A percentile compares a stretch with the other conserved stretches of the same genome.
Conservation (phyloP, 2,113 vertebrate species). For the Cyprinodon tularosa region DNA sequence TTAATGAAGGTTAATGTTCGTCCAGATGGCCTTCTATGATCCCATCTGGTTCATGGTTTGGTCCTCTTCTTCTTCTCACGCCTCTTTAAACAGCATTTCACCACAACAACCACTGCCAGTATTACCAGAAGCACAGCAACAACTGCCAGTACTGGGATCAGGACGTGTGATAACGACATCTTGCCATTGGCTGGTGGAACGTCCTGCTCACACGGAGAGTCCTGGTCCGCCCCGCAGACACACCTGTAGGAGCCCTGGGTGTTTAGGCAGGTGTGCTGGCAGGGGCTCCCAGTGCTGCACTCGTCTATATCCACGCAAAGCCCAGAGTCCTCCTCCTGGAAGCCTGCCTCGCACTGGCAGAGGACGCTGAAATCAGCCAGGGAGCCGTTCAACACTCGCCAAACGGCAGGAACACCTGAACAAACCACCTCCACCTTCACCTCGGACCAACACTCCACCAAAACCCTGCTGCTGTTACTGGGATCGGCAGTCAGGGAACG, state of each 20-base stretch:
- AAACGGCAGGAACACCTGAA: slow-evolving; percentile 10
- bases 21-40: background rate
- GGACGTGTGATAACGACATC: slow-evolving; percentile 2
- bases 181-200: fast-evolving
- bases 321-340: slow-evolving; percentile 17
- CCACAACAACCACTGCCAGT: slow-evolving; percentile 12
- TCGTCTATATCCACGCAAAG: slow-evolving; percentile 65
- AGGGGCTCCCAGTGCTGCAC: slow-evolving; percentile 44
- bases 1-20: background rate
- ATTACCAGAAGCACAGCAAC: slow-evolving; percentile 60
- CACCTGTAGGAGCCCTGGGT: slow-evolving; percentile 64
- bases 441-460: slow-evolving; percentile 56
- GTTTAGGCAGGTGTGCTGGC: slow-evolving; percentile 57
- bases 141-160: slow-evolving; percentile 61
- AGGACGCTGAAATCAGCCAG: slow-evolving; percentile 33
- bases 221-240: slow-evolving; percentile 17
- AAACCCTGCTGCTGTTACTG: slow-evolving; percentile 10
- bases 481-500: slow-evolving; percentile 17
- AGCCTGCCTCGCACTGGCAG: slow-evolving; percentile 58
- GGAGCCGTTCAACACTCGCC: slow-evolving; percentile 39
- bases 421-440: slow-evolving; percentile 49
- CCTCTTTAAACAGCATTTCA: slow-evolving; percentile 70
- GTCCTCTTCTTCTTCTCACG: slow-evolving; percentile 47
- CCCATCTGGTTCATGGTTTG: background rate
- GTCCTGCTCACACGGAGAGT: slow-evolving; percentile 14